Conservation (phyloP, 2,797 vertebrate species). For the Emydoidea blandingii region DNA sequence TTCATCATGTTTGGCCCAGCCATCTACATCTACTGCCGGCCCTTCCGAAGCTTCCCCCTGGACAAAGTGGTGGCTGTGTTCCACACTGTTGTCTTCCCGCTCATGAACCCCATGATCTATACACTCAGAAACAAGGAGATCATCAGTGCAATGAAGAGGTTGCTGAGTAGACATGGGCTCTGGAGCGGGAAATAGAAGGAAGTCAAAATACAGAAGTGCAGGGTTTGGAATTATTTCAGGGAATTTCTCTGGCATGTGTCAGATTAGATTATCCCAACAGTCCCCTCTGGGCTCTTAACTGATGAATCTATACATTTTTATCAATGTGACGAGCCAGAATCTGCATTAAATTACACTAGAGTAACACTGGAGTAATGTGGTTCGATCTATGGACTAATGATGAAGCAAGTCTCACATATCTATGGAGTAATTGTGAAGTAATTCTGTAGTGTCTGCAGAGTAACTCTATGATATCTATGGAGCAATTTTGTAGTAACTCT, state of each 20-base stretch:
- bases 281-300: no score
- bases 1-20: constrained; percentile 48
- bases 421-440: not conserved
- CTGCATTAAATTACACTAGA: not conserved
- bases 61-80: constrained; percentile 42
- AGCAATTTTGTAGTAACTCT: not conserved
- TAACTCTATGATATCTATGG: not conserved
- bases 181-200: not conserved
- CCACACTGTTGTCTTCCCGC: not conserved
- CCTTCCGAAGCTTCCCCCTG: constrained; percentile 2
- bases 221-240: not conserved
- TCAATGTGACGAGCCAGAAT: no score
- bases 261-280: no score
- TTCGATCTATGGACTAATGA: not conserved
- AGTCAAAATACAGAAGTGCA: not conserved
- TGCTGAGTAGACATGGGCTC: not conserved
- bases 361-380: not conserved
- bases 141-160: not conserved
- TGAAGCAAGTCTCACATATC: not conserved
- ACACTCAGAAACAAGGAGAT: not conserved
- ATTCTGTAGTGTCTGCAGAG: no score
- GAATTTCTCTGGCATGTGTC: no score
- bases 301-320: no score
- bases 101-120: not conserved
- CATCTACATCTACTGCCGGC: constrained; percentile 63